These are phyloP conservation scores for Sphenodon punctatus DNA, from an alignment of 2,797 vertebrate genomes.

Conservation along the genomic window DNA sequence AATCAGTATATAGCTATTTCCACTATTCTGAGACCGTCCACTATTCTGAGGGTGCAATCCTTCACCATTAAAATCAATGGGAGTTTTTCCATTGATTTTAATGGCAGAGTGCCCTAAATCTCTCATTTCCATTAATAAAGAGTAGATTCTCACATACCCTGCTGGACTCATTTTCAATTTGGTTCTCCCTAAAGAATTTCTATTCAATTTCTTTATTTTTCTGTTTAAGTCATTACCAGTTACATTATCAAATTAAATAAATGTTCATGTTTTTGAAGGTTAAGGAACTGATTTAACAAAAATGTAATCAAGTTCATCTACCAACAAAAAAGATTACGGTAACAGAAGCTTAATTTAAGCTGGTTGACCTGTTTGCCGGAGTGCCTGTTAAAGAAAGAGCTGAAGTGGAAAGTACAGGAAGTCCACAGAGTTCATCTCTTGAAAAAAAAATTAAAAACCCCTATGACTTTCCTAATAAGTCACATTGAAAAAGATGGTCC, in stretches of 20 bases:
- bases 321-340: background rate
- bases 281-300: background rate
- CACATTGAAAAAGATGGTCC: slow-evolving; percentile 21
- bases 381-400: background rate
- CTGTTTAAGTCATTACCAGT: background rate
- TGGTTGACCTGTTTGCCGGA: background rate
- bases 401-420: background rate
- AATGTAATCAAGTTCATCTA: accelerated
- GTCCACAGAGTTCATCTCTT: background rate
- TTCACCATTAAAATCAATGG: no score
- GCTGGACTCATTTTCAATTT: background rate
- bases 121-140: background rate
- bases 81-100: no score
- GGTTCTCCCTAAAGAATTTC: background rate
- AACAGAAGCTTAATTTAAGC: background rate
- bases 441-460: background rate
- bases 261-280: background rate
- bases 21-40: background rate
- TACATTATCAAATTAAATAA: background rate
- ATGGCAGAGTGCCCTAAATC: accelerated
- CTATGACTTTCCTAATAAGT: slow-evolving; percentile 41
- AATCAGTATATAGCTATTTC: no score
- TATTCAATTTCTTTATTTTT: accelerated
- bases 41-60: no score
- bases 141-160: background rate